Percentiles rank a stretch among this genome's conserved stretches.
Evolutionary conservation across 1,140 invertebrate species (phyloP).

Genomic region (Leptestheria dahalacensis): DNA sequence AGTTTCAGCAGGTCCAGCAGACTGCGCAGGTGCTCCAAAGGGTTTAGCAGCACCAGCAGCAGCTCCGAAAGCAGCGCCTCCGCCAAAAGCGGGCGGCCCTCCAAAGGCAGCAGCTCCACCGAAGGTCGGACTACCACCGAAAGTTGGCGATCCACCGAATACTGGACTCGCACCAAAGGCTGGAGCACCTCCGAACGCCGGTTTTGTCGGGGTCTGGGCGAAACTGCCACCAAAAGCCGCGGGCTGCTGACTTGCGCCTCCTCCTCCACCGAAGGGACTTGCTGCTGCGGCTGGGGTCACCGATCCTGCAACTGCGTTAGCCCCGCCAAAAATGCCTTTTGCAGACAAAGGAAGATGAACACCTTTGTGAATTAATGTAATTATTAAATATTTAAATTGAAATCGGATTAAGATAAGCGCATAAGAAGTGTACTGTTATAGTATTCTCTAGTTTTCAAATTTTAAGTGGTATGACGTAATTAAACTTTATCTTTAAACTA

Average conservation of each 20-base stretch:
- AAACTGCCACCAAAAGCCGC: slow-evolving; percentile 2
- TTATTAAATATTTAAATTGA: not conserved
- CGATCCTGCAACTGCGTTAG: not conserved
- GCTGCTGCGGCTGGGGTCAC: slow-evolving; percentile 1
- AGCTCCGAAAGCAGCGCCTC: not conserved
- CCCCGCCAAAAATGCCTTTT: not conserved
- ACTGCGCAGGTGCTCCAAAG: not conserved
- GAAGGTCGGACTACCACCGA: slow-evolving; percentile 8
- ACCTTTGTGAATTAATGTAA: not conserved
- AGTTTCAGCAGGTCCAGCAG: not conserved
- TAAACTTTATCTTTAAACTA: no score
- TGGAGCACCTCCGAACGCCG: slow-evolving; percentile 2
- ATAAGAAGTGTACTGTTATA: no score
- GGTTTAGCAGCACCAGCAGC: not conserved
- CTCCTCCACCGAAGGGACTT: not conserved
- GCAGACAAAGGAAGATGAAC: not conserved
- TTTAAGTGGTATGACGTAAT: no score
- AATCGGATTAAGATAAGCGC: no score
- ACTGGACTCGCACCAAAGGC: not conserved
- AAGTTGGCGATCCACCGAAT: not conserved
- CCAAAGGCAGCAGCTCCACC: slow-evolving; percentile 1
- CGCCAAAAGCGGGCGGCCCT: not conserved
- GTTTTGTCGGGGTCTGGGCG: not conserved
- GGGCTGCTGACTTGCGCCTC: not conserved
- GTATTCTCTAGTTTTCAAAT: no score